These are phyloP conservation scores for Etheostoma nigrum DNA, from an alignment of 2,797 vertebrate species.

Conservation along the genomic window DNA sequence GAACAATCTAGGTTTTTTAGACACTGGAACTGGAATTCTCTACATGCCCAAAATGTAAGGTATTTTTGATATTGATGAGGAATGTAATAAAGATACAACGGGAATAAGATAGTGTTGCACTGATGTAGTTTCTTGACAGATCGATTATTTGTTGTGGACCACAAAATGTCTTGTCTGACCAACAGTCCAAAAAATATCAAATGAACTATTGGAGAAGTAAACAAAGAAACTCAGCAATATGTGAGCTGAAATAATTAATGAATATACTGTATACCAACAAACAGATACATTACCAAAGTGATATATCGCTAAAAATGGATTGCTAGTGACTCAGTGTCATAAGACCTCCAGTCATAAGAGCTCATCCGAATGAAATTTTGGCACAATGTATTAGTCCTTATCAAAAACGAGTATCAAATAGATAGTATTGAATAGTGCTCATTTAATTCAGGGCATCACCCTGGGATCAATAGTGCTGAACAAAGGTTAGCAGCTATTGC, in stretches of 20 bases:
- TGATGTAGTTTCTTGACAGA: not conserved
- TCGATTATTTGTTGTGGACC: not conserved
- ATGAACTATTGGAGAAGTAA: not conserved
- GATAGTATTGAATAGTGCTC: too few relatives aligned
- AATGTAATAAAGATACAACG: constrained; percentile 46
- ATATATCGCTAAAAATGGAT: too few relatives aligned
- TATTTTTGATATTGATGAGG: constrained; percentile 67
- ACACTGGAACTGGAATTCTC: not conserved
- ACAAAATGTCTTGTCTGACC: not conserved
- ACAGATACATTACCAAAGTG: too few relatives aligned
- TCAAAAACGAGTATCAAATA: too few relatives aligned
- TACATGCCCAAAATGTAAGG: constrained; percentile 42
- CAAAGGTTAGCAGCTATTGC: constrained; percentile 41
- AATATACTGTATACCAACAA: not conserved
- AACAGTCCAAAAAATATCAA: not conserved
- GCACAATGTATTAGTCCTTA: too few relatives aligned
- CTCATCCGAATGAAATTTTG: too few relatives aligned
- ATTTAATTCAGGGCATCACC: constrained; percentile 15
- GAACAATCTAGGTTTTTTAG: not conserved
- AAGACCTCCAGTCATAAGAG: too few relatives aligned
- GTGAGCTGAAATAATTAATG: not conserved
- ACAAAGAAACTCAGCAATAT: not conserved
- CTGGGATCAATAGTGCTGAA: constrained; percentile 47
- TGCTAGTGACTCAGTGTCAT: too few relatives aligned
- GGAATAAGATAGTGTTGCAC: not conserved